Base-by-base conservation (phyloP, 2,888 invertebrate species). In the Blastobasis adustella region DNA sequence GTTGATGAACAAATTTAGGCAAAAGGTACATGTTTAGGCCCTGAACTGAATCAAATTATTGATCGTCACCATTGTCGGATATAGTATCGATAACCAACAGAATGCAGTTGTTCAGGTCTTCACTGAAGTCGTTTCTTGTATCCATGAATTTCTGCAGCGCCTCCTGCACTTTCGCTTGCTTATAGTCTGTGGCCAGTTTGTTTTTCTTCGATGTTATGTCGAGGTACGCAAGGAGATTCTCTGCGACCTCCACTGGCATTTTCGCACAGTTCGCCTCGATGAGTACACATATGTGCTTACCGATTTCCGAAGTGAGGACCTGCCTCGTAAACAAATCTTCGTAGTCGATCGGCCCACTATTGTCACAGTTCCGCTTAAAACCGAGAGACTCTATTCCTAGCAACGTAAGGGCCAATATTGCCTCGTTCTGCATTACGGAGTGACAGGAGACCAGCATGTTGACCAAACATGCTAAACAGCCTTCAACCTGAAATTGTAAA, bases 361-460 rank as follows among this genome's bases (percentile, higher is more conserved):
- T 77, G 23, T 23, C 23, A 3, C 23, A 23, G 23, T 23, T 23
- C 23, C 23, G 23, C 3, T 23, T 23, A 3, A 23, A 23, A 3
- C 23, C 23, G 52, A 82, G 63, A 0, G 73, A 67, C 56, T 79
- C 73, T 51, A 80, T 71, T 2, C 83, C 75, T 7, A 95, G 80
- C 43, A 95, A 89, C 58, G 92, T 93, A 51, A 95, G 85, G 41
- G 95, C 92, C 61, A 93, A 86, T 52, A 95, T 90, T 0, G 95
- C 94, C 81, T 96, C 95, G 72, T 94, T 94, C 74, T 95, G 95
- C 97, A 97, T 97, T 38, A 96, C 92, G 6, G 93, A 89, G 82
- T 96, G 95, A 66, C 95, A 94, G 4, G 95, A 94, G 5, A 93
- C 91, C 58, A 95, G 86, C 97, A 97, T 96, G 76, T 92, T 92